Evolutionary conservation across 1,140 invertebrate species (phyloP).

Genomic region (Anastrepha ludens): DNA sequence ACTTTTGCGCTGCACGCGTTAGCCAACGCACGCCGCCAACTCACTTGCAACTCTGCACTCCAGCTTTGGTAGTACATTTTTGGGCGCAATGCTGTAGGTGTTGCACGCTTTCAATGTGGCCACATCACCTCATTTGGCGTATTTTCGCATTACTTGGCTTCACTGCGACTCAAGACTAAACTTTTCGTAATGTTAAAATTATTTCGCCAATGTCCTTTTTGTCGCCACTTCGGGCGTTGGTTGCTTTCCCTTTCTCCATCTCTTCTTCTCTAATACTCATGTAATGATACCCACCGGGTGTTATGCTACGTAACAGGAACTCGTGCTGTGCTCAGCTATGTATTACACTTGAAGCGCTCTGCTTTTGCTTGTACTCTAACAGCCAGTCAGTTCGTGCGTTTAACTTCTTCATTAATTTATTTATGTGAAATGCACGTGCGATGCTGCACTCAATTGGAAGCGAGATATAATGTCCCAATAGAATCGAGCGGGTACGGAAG

Average conservation of each 20-base stretch:
- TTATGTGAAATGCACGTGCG: conserved; percentile 72
- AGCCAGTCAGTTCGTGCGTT: conserved; percentile 19
- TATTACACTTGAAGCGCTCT: neutral
- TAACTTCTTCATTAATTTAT: conserved; percentile 69
- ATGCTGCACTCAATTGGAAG: conserved; percentile 67
- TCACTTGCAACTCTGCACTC: neutral
- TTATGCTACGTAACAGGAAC: neutral
- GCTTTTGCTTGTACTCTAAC: neutral
- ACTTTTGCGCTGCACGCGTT: neutral
- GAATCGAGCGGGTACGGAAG: conserved; percentile 31
- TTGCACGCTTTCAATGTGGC: neutral
- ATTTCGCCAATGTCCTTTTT: conserved; percentile 41
- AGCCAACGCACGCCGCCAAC: neutral
- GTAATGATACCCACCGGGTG: neutral
- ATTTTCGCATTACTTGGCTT: neutral
- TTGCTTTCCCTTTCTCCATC: neutral
- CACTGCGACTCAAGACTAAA: neutral
- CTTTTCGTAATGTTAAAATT: conserved; percentile 8
- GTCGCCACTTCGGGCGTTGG: neutral
- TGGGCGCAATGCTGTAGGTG: neutral
- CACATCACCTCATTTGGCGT: neutral
- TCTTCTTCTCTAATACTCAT: neutral
- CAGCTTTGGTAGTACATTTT: neutral
- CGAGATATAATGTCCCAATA: conserved; percentile 68
- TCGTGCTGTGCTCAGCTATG: neutral